These are phyloP conservation scores for Petrocephalus zakoni DNA, from an alignment of 2,113 vertebrate species.

Conservation along the genomic window DNA sequence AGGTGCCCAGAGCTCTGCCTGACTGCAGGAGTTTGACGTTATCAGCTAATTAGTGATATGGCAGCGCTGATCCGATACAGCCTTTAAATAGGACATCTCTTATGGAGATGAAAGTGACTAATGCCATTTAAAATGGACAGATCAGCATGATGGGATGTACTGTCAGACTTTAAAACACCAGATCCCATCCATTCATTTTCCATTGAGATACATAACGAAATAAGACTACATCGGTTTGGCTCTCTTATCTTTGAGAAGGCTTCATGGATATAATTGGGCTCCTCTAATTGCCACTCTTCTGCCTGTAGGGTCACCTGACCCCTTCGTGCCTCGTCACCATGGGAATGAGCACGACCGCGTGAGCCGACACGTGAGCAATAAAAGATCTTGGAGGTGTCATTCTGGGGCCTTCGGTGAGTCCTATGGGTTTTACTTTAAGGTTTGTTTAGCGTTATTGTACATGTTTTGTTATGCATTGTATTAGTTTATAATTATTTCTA, in stretches of 20 bases:
- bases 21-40: not conserved
- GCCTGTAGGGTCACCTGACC: not conserved
- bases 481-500: not conserved
- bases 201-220: not conserved
- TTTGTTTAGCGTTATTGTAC: not conserved
- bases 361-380: not conserved
- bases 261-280: slow-evolving; percentile 11
- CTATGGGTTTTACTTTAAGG: not conserved
- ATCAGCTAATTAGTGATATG: slow-evolving; percentile 49
- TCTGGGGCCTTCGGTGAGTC: not conserved
- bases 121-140: slow-evolving; percentile 37
- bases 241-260: not conserved
- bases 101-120: slow-evolving; percentile 46
- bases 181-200: slow-evolving; percentile 9
- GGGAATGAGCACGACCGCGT: not conserved
- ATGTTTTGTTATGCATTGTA: not conserved
- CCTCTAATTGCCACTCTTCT: not conserved
- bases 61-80: slow-evolving; percentile 42
- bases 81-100: slow-evolving; percentile 22
- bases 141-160: slow-evolving; percentile 35
- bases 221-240: not conserved
- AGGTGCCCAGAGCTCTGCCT: slow-evolving; percentile 25
- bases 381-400: not conserved
- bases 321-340: not conserved
- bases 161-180: slow-evolving; percentile 31